Percentiles rank a stretch among this genome's conserved stretches.
phyloP scores from a whole-genome alignment of 2,888 invertebrate species.

The Camptogramma bilineatum region DNA sequence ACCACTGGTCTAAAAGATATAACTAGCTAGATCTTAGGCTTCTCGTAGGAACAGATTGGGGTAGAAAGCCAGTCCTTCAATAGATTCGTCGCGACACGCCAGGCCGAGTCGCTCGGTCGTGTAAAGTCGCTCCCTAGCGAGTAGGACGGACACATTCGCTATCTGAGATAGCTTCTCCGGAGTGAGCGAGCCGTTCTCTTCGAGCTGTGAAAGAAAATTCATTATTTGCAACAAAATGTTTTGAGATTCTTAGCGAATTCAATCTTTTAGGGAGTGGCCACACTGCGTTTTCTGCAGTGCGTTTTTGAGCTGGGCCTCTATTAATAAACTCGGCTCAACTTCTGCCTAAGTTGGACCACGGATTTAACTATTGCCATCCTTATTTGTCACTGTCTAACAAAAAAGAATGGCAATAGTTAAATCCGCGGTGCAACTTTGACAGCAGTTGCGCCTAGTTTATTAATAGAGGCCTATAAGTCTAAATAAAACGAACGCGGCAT shows the following conservation, averaged over 20 bases:
- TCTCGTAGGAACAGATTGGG: constrained; percentile 92
- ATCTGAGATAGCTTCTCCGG: constrained; percentile 95
- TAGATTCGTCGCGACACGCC: constrained; percentile 97
- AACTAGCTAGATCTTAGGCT: constrained; percentile 41
- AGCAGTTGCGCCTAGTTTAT: too few relatives aligned
- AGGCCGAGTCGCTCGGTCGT: constrained; percentile 94
- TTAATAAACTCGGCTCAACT: too few relatives aligned
- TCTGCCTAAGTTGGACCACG: too few relatives aligned
- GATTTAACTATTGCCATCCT: too few relatives aligned
- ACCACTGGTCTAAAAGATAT: background rate
- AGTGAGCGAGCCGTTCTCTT: constrained; percentile 89
- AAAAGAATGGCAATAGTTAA: too few relatives aligned
- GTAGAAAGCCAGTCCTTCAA: constrained; percentile 97
- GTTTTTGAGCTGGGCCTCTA: too few relatives aligned
- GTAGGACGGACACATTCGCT: constrained; percentile 93
- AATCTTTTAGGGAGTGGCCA: too few relatives aligned
- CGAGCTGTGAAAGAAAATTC: constrained; percentile 80
- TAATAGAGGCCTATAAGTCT: too few relatives aligned
- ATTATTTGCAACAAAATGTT: background rate
- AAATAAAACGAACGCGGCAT: too few relatives aligned
- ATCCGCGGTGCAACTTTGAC: too few relatives aligned
- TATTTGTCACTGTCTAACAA: too few relatives aligned
- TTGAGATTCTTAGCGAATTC: background rate
- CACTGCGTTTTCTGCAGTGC: too few relatives aligned
- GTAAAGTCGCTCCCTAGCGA: constrained; percentile 95